Conservation (phyloP, 1,140 invertebrate genomes). For the Himalopsyche phryganea region DNA sequence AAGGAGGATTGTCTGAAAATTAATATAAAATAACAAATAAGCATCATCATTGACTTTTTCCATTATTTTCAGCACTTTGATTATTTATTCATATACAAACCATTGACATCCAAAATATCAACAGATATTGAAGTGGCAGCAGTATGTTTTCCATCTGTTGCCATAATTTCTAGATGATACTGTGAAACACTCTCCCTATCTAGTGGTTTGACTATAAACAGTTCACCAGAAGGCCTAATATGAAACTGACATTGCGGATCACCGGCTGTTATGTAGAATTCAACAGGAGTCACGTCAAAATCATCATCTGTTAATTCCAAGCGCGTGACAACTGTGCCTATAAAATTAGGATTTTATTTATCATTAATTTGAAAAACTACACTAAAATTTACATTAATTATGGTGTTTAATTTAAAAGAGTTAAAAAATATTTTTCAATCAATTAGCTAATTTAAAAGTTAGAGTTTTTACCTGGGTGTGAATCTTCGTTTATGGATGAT, state of each 20-base stretch:
- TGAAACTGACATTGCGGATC: conserved; percentile 68
- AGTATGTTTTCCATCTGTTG: conserved; percentile 75
- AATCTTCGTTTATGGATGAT: conserved; percentile 68
- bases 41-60: too few relatives aligned
- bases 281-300: conserved; percentile 55
- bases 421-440: too few relatives aligned
- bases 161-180: conserved; percentile 68
- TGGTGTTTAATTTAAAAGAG: too few relatives aligned
- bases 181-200: conserved; percentile 65
- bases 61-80: too few relatives aligned
- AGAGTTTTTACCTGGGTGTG: conserved; percentile 50
- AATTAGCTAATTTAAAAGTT: not conserved
- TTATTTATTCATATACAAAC: too few relatives aligned
- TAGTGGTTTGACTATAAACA: conserved; percentile 67
- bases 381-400: too few relatives aligned
- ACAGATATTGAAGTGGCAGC: conserved; percentile 64
- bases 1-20: conserved; percentile 62
- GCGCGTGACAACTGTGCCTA: conserved; percentile 65
- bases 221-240: conserved; percentile 67
- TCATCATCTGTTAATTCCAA: conserved; percentile 66
- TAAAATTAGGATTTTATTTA: too few relatives aligned
- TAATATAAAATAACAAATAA: too few relatives aligned
- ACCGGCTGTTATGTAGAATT: conserved; percentile 68
- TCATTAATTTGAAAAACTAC: too few relatives aligned
- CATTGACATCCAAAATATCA: conserved; percentile 77